Evolutionary conservation across 2,888 invertebrate species (phyloP).

Genomic region (Harpagoxenus sublaevis): DNA sequence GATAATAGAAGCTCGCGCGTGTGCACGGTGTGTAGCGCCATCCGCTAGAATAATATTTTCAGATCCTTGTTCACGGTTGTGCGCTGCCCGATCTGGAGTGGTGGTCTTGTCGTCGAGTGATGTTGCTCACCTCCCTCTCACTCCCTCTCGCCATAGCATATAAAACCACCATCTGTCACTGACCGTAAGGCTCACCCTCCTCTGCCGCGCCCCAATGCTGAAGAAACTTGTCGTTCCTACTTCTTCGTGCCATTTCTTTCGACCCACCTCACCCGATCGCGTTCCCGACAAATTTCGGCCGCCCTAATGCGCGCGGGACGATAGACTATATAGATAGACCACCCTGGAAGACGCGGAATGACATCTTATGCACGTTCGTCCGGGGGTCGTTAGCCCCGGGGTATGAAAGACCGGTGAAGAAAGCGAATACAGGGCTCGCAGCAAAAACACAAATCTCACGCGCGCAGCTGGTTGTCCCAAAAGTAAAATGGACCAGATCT

Average conservation of each 20-base stretch:
- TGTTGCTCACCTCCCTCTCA: neutral
- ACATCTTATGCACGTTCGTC: constrained; percentile 46
- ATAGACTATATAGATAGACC: neutral
- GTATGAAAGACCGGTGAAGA: neutral
- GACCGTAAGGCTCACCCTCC: constrained; percentile 60
- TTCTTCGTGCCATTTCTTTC: constrained; percentile 53
- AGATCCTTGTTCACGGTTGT: constrained; percentile 38
- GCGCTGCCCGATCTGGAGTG: neutral
- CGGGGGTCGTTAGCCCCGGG: neutral
- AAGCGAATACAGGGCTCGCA: constrained; percentile 4
- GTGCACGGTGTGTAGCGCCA: constrained; percentile 17
- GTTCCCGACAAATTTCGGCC: constrained; percentile 46
- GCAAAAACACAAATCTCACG: constrained; percentile 44
- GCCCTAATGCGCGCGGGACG: constrained; percentile 49
- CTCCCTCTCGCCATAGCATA: constrained; percentile 3
- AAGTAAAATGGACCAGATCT: constrained; percentile 71
- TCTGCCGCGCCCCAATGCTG: constrained; percentile 30
- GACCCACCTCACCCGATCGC: constrained; percentile 25
- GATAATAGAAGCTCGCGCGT: constrained; percentile 41
- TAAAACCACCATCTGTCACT: constrained; percentile 70
- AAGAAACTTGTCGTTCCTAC: constrained; percentile 65
- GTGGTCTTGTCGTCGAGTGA: constrained; percentile 31
- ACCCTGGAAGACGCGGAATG: constrained; percentile 41
- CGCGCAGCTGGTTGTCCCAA: constrained; percentile 47
- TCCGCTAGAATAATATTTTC: constrained; percentile 51